These are phyloP conservation scores for Theristicus caerulescens DNA, from an alignment of 2,113 vertebrate genomes.

Conservation along the genomic window DNA sequence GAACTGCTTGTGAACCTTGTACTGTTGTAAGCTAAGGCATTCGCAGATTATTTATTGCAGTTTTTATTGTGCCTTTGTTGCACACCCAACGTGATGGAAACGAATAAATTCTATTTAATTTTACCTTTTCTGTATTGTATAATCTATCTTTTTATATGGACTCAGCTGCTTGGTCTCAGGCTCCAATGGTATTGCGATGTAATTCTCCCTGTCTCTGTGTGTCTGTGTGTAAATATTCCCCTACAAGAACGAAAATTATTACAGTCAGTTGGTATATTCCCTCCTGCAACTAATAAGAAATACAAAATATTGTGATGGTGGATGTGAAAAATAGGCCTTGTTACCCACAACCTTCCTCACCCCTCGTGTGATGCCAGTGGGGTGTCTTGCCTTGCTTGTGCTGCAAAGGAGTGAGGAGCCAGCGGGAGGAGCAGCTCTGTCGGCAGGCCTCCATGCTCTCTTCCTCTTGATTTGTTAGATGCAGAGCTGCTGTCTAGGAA, in stretches of 20 bases:
- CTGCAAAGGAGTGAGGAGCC: neutral
- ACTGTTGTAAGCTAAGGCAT: neutral
- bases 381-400: neutral
- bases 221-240: neutral
- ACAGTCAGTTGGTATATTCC: neutral
- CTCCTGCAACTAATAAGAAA: conserved; percentile 17
- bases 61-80: conserved; percentile 18
- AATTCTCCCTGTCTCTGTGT: neutral
- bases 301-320: neutral
- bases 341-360: neutral
- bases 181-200: neutral
- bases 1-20: conserved; percentile 27
- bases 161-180: neutral
- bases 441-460: neutral
- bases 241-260: neutral
- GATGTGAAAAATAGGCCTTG: neutral
- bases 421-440: neutral
- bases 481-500: neutral
- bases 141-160: neutral
- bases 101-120: conserved; percentile 33
- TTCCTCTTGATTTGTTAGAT: neutral
- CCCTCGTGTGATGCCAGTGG: neutral
- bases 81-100: neutral
- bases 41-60: neutral
- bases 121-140: conserved; percentile 1